Conservation (phyloP, 2,888 invertebrate species). For the Syritta pipiens region DNA sequence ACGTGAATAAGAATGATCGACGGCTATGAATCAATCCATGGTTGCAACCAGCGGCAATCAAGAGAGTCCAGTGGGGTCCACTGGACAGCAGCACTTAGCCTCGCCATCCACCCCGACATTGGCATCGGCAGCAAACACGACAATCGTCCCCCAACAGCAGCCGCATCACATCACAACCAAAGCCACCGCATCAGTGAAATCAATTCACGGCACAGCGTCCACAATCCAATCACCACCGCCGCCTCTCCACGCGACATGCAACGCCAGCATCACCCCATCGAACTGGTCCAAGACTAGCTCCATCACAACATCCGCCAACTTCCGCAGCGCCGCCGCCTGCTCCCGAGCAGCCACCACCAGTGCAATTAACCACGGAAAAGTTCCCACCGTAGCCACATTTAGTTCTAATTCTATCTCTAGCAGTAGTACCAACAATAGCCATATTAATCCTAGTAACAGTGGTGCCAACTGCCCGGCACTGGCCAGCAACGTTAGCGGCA, state of each 20-base stretch:
- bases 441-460: slow-evolving; percentile 62
- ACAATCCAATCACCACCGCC: slow-evolving; percentile 33
- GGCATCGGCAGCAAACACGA: neutral
- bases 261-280: slow-evolving; percentile 34
- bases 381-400: slow-evolving; percentile 62
- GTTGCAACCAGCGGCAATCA: slow-evolving; percentile 70
- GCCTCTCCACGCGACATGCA: slow-evolving; percentile 48
- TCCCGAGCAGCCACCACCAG: slow-evolving; percentile 51
- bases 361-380: slow-evolving; percentile 60
- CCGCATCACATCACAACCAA: slow-evolving; percentile 42
- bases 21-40: slow-evolving; percentile 70
- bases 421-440: slow-evolving; percentile 55
- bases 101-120: slow-evolving; percentile 23
- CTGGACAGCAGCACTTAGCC: slow-evolving; percentile 63
- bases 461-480: slow-evolving; percentile 55
- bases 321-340: slow-evolving; percentile 30
- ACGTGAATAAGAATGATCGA: slow-evolving; percentile 59
- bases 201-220: slow-evolving; percentile 37
- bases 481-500: slow-evolving; percentile 55
- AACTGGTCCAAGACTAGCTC: slow-evolving; percentile 60
- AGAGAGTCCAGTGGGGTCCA: slow-evolving; percentile 70
- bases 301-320: slow-evolving; percentile 39
- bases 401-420: slow-evolving; percentile 61
- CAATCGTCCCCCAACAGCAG: slow-evolving; percentile 3
- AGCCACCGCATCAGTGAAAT: slow-evolving; percentile 42